A percentile compares a stretch with the other conserved stretches of the same genome.
These are phyloP conservation scores for Ganaspis sp. DNA, from an alignment of 1,140 invertebrate species.

Conservation along the genomic window DNA sequence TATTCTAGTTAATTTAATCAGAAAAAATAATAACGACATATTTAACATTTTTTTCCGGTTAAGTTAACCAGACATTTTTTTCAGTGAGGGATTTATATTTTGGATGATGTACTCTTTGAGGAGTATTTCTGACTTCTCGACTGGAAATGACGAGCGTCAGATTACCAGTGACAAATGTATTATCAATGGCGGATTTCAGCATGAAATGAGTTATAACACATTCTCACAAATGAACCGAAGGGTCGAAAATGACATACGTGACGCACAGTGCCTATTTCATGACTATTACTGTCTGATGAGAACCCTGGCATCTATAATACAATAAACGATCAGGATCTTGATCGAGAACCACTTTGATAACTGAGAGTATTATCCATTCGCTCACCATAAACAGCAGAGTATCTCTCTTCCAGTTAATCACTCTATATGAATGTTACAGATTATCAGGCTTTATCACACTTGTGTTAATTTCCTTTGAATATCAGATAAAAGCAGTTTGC, in stretches of 20 bases:
- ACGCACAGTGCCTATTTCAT: not conserved
- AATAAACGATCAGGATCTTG: slow-evolving; percentile 5
- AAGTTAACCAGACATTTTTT: too few relatives aligned
- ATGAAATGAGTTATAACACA: not conserved
- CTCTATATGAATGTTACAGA: slow-evolving; percentile 4
- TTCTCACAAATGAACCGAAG: not conserved
- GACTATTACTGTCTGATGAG: slow-evolving; percentile 5
- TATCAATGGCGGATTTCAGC: not conserved
- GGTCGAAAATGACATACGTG: not conserved
- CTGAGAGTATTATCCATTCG: not conserved
- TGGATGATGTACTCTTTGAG: too few relatives aligned
- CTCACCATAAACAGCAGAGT: not conserved
- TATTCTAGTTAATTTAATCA: too few relatives aligned
- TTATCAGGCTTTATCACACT: slow-evolving; percentile 9
- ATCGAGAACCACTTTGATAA: slow-evolving; percentile 10
- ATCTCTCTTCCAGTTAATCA: slow-evolving; percentile 13
- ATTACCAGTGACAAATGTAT: not conserved
- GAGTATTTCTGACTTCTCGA: not conserved
- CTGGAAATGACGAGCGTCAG: not conserved
- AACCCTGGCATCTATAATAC: not conserved
- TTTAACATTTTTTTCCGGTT: too few relatives aligned
- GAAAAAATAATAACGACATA: too few relatives aligned
- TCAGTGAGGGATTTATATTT: too few relatives aligned
- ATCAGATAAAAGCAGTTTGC: not conserved
- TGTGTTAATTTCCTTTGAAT: slow-evolving; percentile 18